phyloP scores from a whole-genome alignment of 2,888 invertebrate species.

The Pilophorus perplexus region DNA sequence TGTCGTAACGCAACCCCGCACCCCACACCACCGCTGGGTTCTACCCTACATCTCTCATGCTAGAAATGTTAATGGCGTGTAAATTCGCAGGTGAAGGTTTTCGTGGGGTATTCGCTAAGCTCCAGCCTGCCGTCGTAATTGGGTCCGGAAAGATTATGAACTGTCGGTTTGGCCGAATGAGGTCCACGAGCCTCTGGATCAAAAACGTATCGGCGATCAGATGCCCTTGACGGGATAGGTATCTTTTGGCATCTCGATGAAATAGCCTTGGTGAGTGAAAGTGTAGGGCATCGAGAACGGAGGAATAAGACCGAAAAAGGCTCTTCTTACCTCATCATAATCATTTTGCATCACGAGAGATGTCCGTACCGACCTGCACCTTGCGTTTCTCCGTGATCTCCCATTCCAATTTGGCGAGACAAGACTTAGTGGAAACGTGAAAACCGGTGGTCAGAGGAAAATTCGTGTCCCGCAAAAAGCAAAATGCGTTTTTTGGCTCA shows the following conservation, averaged over 20 bases:
- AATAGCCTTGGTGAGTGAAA: slow-evolving; percentile 11
- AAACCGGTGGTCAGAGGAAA: too few species aligned
- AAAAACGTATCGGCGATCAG: not conserved
- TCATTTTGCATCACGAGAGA: too few species aligned
- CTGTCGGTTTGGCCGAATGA: not conserved
- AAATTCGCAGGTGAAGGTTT: slow-evolving; percentile 2
- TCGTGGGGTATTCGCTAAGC: not conserved
- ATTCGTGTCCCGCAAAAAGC: too few species aligned
- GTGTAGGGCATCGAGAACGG: too few species aligned
- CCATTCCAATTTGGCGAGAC: too few species aligned
- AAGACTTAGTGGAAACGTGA: too few species aligned
- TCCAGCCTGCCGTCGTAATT: not conserved
- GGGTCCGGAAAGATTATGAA: not conserved
- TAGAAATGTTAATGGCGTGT: slow-evolving; percentile 12
- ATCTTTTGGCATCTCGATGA: not conserved
- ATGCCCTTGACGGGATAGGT: slow-evolving; percentile 3
- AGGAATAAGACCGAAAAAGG: too few species aligned
- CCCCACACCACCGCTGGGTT: too few species aligned
- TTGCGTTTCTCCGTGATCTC: too few species aligned
- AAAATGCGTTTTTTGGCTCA: too few species aligned
- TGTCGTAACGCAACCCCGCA: slow-evolving; percentile 10
- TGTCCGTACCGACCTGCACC: too few species aligned
- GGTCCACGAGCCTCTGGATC: not conserved
- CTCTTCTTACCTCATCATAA: too few species aligned
- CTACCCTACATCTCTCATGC: not conserved